Evolutionary conservation across 2,888 invertebrate species (phyloP).

Genomic region (Himalopsyche anomala): DNA sequence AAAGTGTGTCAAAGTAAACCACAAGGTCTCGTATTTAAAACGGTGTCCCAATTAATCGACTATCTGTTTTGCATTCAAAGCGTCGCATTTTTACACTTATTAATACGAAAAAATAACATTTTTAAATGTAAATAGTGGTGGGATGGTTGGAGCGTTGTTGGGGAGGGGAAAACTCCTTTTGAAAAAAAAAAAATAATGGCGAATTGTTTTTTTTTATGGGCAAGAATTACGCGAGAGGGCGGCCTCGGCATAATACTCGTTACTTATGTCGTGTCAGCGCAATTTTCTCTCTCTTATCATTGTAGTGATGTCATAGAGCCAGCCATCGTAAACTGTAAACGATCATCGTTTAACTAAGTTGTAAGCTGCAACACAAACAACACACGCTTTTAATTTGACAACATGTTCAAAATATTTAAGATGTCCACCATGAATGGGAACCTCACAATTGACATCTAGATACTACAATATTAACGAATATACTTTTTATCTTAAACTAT

Average conservation of each 20-base stretch:
- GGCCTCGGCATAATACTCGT: constrained; percentile 28
- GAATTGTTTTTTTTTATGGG: constrained; percentile 28
- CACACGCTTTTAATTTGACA: too few species aligned
- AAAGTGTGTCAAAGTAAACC: constrained; percentile 31
- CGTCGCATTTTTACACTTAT: constrained; percentile 4
- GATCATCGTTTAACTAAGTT: constrained; percentile 8
- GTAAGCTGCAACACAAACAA: constrained; percentile 48
- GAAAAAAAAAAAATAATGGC: background rate
- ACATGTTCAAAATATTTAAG: too few species aligned
- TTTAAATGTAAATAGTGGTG: background rate
- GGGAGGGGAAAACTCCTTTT: background rate
- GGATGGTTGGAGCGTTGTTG: background rate
- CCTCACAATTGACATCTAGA: too few species aligned
- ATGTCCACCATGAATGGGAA: too few species aligned
- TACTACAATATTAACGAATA: too few species aligned
- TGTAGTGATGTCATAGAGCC: constrained; percentile 16
- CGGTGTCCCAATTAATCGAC: constrained; percentile 37
- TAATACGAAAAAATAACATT: constrained; percentile 3
- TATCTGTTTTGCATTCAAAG: constrained; percentile 40
- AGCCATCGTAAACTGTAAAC: background rate
- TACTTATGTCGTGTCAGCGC: constrained; percentile 24
- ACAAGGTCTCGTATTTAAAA: constrained; percentile 27
- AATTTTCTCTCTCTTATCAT: constrained; percentile 31
- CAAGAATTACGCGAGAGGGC: constrained; percentile 11
- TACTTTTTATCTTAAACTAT: too few species aligned